Evolutionary conservation across 1,140 invertebrate species (phyloP), one percentile per base, ranked within the genome.

Genomic region (Panagrolaimus sp.): DNA sequence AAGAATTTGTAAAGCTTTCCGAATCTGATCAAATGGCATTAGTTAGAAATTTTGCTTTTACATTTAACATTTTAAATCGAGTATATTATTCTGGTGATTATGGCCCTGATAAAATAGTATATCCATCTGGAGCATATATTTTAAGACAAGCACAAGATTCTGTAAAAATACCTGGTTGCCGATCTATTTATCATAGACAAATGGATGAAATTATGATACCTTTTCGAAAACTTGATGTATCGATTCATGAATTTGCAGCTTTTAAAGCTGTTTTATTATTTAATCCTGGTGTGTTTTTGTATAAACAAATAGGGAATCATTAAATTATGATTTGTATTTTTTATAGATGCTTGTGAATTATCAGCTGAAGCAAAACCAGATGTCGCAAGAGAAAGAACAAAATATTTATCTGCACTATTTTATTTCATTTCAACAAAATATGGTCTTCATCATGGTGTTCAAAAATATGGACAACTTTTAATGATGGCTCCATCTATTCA

Each of bases 191-290:
- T 65, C 77, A 78, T n/a, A 72, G 85, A 61, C 83, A 87, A 51
- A 78, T 87, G 67, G 85, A 87, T 72, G 85, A 86, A 71, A 73
- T 87, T 11, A 84, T 86, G 46, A 74, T 81, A 70, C 85, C 86
- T 20, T 78, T 87, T 47, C 71, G 83, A 67, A 84, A 86, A 51
- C 80, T 87, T 20, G 83, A 86, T 53, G 84, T 87, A 31, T 83
- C 84, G 68, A 83, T 85, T 47, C 76, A 84, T 16, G 86, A 87
- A 78, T 86, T 86, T 74, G 85, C 86, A 27, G 85, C 85, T 73
- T 76, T 87, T 68, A 87, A 87, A 76, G 84, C 86, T 20, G 81
- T 85, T 65, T 83, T 87, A 5, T 85, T 87, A 68, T 87, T 87
- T 81, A 86, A 87, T 76, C 86, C 86, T 71, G 83, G 86, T 87